Base-by-base conservation (phyloP, 2,797 vertebrate genomes). In the Microhierax caerulescens region DNA sequence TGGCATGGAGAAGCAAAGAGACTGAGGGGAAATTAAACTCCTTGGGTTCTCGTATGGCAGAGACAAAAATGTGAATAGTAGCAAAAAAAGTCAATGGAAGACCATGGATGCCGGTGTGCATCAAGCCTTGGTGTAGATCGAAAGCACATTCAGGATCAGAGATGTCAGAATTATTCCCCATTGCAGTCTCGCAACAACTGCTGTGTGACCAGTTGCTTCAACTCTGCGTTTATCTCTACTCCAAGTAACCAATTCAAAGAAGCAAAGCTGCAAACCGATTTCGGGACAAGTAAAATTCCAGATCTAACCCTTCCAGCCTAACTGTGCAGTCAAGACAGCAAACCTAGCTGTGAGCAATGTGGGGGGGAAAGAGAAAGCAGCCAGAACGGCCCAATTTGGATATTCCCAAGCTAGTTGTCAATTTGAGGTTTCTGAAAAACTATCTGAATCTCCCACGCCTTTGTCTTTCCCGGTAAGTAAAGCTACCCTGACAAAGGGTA, bases 161-260 rank as follows among this genome's bases (percentile, higher is more conserved):
- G 85, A 96, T 94, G 85, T 92, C 94, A 97, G 91, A 97, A 96
- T 95, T 89, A 94, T 79, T 92, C 77, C 59, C 79, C 94, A 89
- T 94, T 93, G 82, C 50, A 79, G 63, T 67, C 80, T 88, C 4
- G 3, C 34, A 70, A 59, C 25, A 76, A 37, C n/a, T 64, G 36
- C 56, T 65, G 57, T 73, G 64, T 32, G 83, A 70, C 47, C 74
- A 70, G 39, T 57, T 67, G 63, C 51, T 90, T 90, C 82, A 72
- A 11, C 32, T 81, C 25, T 57, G 36, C 2, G 1, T 54, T 72
- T 50, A 20, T 4, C 37, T 84, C 53, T 39, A 54, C 6, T 4
- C 13, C 34, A 43, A 67, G 15, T 11, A 73, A 63, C 6, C 3
- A 1, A 32, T 48, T 54, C 32, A 48, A 90, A 69, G 47, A 36